Base-by-base conservation (phyloP, 1,140 invertebrate genomes). In the Sycobia sp. region DNA sequence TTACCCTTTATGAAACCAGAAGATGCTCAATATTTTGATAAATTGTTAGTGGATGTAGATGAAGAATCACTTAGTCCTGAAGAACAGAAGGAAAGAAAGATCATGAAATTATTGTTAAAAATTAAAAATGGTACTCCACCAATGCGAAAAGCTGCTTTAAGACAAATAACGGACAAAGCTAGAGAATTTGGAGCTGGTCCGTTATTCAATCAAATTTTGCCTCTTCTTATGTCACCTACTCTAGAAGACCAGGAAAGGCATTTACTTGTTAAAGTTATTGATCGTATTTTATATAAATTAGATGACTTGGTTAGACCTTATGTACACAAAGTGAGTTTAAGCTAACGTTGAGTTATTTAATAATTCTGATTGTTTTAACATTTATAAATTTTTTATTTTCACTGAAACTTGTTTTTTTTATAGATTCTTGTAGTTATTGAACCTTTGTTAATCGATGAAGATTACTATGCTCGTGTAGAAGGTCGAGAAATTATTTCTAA, bases 111-210 rank as follows among this genome's bases (percentile, higher is more conserved):
- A 3, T 76, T 99, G 55, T 81, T 99, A 36, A 99, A 99, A 82
- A 99, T 99, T 49, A 99, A 99, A 84, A 99, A 99, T 78, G 98
- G 98, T 13, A 99, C 97, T 7, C 98, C 98, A 16, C 97, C 97
- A 0, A 99, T 99, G 96, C 87, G 98, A 65, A 99, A 99, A 84
- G 95, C 96, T 11, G 96, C 96, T 3, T 79, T 99, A 4, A 84
- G 97, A 66, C 97, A 99, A 80, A 99, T 99, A 55, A 99, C 98
- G 0, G 97, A 99, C 76, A 99, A 99, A 76, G 96, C 97, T 0
- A 84, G 97, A 32, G 96, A 99, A 78, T 98, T 99, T 73, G 98
- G 98, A 0, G 97, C 98, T 0, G 97, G 97, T 0, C 95, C 97
- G 0, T 82, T 99, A 0, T 99, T 99, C 73, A 99, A 99, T 83